Conservation (phyloP, 2,888 invertebrate species). For the Callyntrura sp. region DNA sequence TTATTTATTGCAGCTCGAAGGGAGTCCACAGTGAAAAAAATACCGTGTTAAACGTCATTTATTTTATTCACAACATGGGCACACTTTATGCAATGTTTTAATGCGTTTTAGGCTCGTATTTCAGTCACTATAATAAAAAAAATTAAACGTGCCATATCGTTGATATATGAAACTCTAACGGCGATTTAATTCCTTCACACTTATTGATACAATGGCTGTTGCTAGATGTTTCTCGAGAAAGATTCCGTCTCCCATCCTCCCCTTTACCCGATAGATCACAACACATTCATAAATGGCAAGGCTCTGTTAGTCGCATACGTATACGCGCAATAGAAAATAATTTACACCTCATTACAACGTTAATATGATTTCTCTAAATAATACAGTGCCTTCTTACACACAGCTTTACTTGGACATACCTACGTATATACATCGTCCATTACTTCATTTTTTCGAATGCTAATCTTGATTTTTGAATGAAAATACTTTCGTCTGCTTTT, state of each 20-base stretch:
- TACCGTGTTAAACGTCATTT: conserved; percentile 34
- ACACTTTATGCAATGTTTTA: too few species aligned
- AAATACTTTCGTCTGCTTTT: not conserved
- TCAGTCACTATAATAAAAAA: not conserved
- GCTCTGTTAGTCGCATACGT: not conserved
- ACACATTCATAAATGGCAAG: not conserved
- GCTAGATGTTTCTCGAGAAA: not conserved
- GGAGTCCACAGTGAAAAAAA: conserved; percentile 48
- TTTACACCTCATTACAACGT: conserved; percentile 13
- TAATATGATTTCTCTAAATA: not conserved
- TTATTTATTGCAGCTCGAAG: conserved; percentile 70
- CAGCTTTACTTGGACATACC: not conserved
- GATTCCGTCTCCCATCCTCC: not conserved
- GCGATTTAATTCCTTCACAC: conserved; percentile 67
- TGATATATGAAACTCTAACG: conserved; percentile 40
- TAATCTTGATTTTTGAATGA: not conserved
- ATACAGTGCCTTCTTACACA: not conserved
- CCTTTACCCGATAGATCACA: not conserved
- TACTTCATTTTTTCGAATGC: not conserved
- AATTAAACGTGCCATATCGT: conserved; percentile 43
- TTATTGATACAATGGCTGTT: conserved; percentile 31
- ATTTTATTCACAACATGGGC: not conserved
- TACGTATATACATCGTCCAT: not conserved
- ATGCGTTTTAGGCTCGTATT: not conserved
- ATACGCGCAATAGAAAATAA: not conserved